These are phyloP conservation scores for Epizoanthus rinbou DNA, from an alignment of 92 coral and sea anemone species.

Conservation along the genomic window DNA sequence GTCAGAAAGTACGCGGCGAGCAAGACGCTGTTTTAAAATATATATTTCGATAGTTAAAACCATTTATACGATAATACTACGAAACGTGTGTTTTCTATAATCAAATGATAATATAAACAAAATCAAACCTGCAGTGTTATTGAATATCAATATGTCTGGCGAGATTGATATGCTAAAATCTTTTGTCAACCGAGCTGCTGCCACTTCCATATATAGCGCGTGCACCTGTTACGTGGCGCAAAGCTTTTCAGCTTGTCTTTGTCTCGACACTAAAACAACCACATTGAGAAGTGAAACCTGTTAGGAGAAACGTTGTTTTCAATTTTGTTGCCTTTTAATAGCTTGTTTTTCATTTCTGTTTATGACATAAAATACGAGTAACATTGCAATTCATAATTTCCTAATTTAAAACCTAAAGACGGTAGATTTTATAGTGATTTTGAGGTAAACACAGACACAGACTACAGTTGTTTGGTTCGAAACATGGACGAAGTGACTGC, in stretches of 20 bases:
- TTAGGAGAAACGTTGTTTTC: not conserved
- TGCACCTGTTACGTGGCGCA: constrained; percentile 56
- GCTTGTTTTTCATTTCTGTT: not conserved
- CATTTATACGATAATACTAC: too few species aligned
- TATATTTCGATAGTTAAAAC: too few species aligned
- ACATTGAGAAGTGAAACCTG: not conserved
- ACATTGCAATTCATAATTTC: too few species aligned
- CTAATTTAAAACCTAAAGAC: not conserved
- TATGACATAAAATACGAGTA: too few species aligned
- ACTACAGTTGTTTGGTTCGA: too few species aligned
- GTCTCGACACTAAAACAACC: not conserved
- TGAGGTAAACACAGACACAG: not conserved
- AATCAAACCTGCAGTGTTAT: too few species aligned
- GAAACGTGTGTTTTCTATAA: too few species aligned
- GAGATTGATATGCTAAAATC: too few species aligned
- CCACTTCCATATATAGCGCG: constrained; percentile 43
- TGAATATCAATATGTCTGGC: too few species aligned
- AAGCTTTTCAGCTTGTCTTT: not conserved
- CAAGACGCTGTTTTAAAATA: too few species aligned
- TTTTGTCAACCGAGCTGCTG: not conserved
- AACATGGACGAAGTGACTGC: not conserved
- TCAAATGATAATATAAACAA: too few species aligned
- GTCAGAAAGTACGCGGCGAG: too few species aligned
- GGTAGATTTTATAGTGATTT: not conserved
- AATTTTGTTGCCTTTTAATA: not conserved